These are phyloP conservation scores for Montipora capitata DNA, from an alignment of 92 coral and sea anemone genomes.

Conservation along the genomic window DNA sequence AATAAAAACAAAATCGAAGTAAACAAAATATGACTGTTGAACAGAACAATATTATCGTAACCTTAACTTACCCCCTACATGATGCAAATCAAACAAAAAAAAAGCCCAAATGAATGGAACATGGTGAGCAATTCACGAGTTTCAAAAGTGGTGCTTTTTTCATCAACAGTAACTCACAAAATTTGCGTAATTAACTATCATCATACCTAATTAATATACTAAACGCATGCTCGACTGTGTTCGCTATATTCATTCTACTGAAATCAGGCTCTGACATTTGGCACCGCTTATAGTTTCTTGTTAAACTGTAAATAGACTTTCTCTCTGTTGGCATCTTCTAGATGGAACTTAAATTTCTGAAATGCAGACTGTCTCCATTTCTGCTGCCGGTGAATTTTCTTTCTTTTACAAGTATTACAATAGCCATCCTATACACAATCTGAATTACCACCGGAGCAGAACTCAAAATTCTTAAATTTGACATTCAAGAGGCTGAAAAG, in stretches of 20 bases:
- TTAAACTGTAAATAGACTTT: slow-evolving; percentile 57
- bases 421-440: slow-evolving; percentile 32
- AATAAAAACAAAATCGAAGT: not conserved
- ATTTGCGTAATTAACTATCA: slow-evolving; percentile 16
- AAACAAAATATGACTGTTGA: not conserved
- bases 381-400: slow-evolving; percentile 19
- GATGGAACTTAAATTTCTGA: slow-evolving; percentile 48
- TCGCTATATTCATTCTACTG: slow-evolving; percentile 11
- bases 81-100: not conserved
- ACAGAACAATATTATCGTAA: not conserved
- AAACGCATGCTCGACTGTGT: slow-evolving; percentile 17
- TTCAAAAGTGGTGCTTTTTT: not conserved
- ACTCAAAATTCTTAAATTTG: not conserved
- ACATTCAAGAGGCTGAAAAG: not conserved
- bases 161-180: slow-evolving; percentile 32
- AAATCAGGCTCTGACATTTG: slow-evolving; percentile 52
- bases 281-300: slow-evolving; percentile 48
- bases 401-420: slow-evolving; percentile 15
- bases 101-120: no score
- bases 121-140: not conserved
- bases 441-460: slow-evolving; percentile 31
- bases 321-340: slow-evolving; percentile 37
- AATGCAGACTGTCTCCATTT: slow-evolving; percentile 5
- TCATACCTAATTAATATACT: slow-evolving; percentile 28
- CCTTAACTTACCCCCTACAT: not conserved